Percentiles rank a stretch among this genome's conserved stretches.
phyloP scores from a whole-genome alignment of 2,888 invertebrate genomes.

The Tetrapedia diversipes region DNA sequence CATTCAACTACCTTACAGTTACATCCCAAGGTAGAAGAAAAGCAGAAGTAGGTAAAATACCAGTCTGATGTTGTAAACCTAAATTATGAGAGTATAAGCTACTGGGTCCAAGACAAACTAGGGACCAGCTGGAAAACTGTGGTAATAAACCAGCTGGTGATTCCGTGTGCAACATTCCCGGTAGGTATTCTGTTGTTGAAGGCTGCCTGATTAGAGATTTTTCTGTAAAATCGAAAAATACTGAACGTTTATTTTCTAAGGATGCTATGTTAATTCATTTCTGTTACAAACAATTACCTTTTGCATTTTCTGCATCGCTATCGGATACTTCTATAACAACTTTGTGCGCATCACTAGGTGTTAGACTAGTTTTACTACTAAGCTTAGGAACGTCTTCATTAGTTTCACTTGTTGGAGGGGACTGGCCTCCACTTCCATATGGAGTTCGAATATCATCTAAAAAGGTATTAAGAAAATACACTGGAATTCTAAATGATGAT shows the following conservation, averaged over 20 bases:
- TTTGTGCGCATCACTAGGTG: constrained; percentile 80
- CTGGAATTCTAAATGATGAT: neutral
- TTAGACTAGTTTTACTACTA: constrained; percentile 77
- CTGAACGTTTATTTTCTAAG: neutral
- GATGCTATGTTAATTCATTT: neutral
- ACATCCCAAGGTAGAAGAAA: constrained; percentile 98
- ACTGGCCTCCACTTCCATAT: constrained; percentile 80
- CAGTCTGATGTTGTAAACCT: constrained; percentile 95
- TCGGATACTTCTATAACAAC: constrained; percentile 83
- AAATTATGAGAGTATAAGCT: constrained; percentile 94
- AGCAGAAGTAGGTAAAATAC: constrained; percentile 94
- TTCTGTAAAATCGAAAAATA: constrained; percentile 79
- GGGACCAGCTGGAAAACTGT: constrained; percentile 94
- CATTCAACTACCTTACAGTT: constrained; percentile 84
- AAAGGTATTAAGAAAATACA: constrained; percentile 1
- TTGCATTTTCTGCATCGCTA: constrained; percentile 79
- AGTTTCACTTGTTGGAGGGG: constrained; percentile 75
- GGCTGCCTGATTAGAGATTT: constrained; percentile 87
- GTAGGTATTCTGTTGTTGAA: constrained; percentile 95
- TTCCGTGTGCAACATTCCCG: constrained; percentile 93
- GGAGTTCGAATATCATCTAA: constrained; percentile 77
- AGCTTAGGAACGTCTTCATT: constrained; percentile 76
- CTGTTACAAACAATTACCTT: constrained; percentile 73
- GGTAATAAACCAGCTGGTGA: constrained; percentile 92
- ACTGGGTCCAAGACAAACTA: constrained; percentile 95